Base-by-base conservation (phyloP, 2,888 invertebrate species). In the Limnephilus lunatus region DNA sequence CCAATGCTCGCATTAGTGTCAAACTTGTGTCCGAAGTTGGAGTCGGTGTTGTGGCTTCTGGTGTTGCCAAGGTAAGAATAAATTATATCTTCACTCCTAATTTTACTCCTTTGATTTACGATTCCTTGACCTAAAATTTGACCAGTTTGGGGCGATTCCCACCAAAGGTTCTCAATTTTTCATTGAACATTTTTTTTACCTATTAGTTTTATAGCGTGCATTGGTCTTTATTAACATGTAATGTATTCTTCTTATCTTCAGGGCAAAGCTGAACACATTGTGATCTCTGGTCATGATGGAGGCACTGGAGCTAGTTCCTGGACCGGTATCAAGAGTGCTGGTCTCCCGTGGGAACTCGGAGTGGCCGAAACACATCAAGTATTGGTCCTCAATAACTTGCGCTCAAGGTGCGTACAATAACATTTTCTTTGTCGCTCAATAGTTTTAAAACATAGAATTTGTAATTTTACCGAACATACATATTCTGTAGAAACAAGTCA, bases 351-450 rank as follows among this genome's bases (percentile, higher is more conserved):
- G 99, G 99, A 99, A 96, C 96, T 99, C 94, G 99, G 99, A 91
- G 97, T 99, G 85, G 98, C 99, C 5, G 99, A 99, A 96, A 99
- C 99, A 7, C 99, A 99, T 95, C 99, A 99, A 96, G 99, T 99
- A 94, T 96, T 99, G 89, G 98, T 99, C 91, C 96, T 99, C 94
- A 99, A 99, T 96, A 98, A 99, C 95, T 96, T 99, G 90, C 96
- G 99, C 93, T 98, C 98, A 81, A 95, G 96, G 96, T 96, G 32
- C 35, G n/a, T 85, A 31, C 15, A 82, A 82, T 82, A 31, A 31
- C 12, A 31, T 82, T 15, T 82, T 82, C 32, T 32, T 32, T 30
- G 31, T 82, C 19, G 5, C 5, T 31, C 12, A 30, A 25, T 25
- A 88, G 25, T 81, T 81, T 87, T 3, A 93, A 92, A 3, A 44